Evolutionary conservation across 2,797 vertebrate genomes (phyloP).

Genomic region (Propithecus deckenii): DNA sequence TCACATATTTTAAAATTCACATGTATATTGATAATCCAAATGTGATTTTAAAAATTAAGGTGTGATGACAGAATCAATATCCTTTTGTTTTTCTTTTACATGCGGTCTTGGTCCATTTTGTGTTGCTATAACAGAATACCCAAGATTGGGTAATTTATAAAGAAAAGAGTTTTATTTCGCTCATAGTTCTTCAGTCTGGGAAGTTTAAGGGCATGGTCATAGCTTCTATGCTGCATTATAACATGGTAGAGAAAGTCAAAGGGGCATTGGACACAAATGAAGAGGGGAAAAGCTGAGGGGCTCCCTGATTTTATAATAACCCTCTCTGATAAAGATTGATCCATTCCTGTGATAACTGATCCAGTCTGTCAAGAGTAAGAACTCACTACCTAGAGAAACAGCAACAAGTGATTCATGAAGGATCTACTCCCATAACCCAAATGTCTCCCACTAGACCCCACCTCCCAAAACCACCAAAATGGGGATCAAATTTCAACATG

Average conservation of each 20-base stretch:
- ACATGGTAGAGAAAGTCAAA: neutral
- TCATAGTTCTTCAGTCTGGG: neutral
- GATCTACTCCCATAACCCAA: neutral
- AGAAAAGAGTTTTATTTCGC: neutral
- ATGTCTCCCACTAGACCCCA: neutral
- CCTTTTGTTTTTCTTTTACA: neutral
- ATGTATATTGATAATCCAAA: neutral
- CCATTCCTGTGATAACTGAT: neutral
- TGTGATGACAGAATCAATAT: neutral
- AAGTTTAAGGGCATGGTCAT: neutral
- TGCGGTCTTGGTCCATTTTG: neutral
- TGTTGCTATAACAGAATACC: neutral
- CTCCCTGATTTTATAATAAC: neutral
- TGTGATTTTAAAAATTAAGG: neutral
- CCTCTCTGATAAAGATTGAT: neutral
- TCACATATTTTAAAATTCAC: neutral
- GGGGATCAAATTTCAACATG: neutral
- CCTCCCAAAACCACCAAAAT: neutral
- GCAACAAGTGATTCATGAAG: neutral
- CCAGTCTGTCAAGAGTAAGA: neutral
- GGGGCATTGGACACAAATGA: neutral
- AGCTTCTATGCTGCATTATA: neutral
- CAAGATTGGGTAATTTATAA: neutral
- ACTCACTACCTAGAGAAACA: neutral
- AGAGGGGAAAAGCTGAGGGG: neutral